phyloP scores from a whole-genome alignment of 2,888 invertebrate species.

The Pyrochroa serraticornis region DNA sequence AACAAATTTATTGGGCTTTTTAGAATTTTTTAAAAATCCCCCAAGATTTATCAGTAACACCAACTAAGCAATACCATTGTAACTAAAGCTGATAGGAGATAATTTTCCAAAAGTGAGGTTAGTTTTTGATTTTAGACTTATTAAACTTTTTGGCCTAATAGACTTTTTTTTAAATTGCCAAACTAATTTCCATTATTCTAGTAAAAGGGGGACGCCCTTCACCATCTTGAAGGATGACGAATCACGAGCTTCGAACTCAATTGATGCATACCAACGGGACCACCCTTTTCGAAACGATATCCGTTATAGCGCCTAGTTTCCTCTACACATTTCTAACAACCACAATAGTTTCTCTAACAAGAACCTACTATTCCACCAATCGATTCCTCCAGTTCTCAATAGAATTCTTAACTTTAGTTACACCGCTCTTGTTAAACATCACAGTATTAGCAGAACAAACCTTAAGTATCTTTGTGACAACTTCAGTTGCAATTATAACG shows the following conservation, averaged over 20 bases:
- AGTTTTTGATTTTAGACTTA: too few species aligned
- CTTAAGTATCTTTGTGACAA: not conserved
- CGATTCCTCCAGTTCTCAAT: constrained; percentile 48
- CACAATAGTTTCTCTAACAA: constrained; percentile 42
- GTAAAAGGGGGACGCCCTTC: not conserved
- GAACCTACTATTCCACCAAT: constrained; percentile 17
- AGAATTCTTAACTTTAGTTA: constrained; percentile 64
- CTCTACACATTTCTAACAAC: constrained; percentile 48
- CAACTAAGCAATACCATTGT: not conserved
- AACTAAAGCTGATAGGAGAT: too few species aligned
- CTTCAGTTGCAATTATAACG: not conserved
- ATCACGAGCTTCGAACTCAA: constrained; percentile 46
- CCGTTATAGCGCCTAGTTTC: constrained; percentile 50
- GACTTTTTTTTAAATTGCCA: too few species aligned
- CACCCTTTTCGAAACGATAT: constrained; percentile 60
- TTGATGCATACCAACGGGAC: constrained; percentile 65
- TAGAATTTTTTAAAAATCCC: not conserved
- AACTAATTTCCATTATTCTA: not conserved
- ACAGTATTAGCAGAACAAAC: constrained; percentile 61
- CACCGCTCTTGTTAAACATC: constrained; percentile 63
- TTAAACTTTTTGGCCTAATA: too few species aligned
- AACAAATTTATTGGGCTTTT: too few species aligned
- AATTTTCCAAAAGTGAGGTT: too few species aligned
- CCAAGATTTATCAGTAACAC: not conserved
- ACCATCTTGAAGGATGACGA: constrained; percentile 42